Percentiles rank a stretch among this genome's conserved stretches.
phyloP scores from a whole-genome alignment of 1,140 invertebrate species.

The Meloidogyne chitwoodi region DNA sequence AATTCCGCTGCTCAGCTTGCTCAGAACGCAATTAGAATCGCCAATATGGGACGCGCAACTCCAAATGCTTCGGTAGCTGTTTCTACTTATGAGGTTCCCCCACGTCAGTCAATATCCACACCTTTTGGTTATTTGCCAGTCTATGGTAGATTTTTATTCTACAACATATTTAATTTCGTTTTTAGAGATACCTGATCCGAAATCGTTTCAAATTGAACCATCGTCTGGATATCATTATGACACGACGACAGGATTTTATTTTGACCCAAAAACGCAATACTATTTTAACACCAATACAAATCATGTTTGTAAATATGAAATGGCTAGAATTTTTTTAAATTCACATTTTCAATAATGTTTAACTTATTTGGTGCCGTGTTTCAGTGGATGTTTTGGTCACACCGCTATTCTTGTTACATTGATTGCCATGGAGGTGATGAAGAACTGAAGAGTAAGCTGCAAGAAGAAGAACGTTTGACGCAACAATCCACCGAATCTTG shows the following conservation, averaged over 20 bases:
- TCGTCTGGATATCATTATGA: conserved; percentile 94
- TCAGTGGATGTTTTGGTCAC: conserved; percentile 92
- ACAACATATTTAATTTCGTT: not conserved
- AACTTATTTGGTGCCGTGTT: not conserved
- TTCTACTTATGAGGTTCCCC: conserved; percentile 23
- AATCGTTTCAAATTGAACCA: conserved; percentile 87
- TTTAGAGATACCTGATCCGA: conserved; percentile 72
- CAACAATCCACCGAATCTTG: conserved; percentile 9
- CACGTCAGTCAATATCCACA: conserved; percentile 41
- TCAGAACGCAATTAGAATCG: conserved; percentile 77
- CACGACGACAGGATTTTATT: conserved; percentile 83
- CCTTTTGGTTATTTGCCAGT: conserved; percentile 49
- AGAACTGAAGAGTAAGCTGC: conserved; percentile 42
- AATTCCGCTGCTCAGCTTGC: conserved; percentile 84
- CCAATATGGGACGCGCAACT: conserved; percentile 63
- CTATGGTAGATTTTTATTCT: conserved; percentile 44
- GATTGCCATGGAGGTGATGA: conserved; percentile 40
- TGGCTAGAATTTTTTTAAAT: not conserved
- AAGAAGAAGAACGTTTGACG: conserved; percentile 36
- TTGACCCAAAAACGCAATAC: conserved; percentile 65
- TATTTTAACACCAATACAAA: conserved; percentile 77
- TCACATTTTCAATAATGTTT: not conserved
- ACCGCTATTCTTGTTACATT: conserved; percentile 72
- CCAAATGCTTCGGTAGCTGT: conserved; percentile 1
- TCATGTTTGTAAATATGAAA: conserved; percentile 6